Evolutionary conservation across 2,113 vertebrate genomes (phyloP).

Genomic region (Desmodus rotundus): DNA sequence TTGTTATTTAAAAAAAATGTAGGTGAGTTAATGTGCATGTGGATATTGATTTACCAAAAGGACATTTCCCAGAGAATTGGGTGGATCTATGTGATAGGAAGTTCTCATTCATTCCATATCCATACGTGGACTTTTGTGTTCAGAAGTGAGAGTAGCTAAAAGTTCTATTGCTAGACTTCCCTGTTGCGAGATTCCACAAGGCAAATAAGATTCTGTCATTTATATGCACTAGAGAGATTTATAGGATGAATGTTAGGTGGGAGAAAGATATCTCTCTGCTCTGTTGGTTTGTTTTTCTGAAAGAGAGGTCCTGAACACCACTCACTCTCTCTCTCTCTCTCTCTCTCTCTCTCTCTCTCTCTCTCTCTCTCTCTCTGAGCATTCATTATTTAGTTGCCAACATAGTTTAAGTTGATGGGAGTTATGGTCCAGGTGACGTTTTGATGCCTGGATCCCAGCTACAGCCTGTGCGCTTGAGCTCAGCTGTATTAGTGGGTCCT

Average conservation of each 20-base stretch:
- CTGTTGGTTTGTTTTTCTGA: not conserved
- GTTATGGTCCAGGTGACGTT: not conserved
- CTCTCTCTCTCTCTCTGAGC: not conserved
- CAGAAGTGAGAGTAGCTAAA: not conserved
- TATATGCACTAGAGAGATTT: not conserved
- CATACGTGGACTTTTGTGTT: not conserved
- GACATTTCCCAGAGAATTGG: not conserved
- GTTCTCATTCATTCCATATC: not conserved
- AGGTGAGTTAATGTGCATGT: not conserved
- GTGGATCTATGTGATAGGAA: not conserved
- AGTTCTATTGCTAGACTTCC: not conserved
- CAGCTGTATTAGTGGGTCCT: no score
- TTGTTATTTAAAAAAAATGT: not conserved
- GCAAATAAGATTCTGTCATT: not conserved
- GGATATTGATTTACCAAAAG: not conserved
- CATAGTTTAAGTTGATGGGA: not conserved
- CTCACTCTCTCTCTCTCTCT: no score
- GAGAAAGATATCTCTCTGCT: not conserved
- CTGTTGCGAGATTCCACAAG: not conserved
- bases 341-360: no score
- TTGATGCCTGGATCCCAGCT: not conserved
- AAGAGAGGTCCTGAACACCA: no score
- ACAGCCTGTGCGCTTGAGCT: not conserved
- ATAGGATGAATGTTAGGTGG: not conserved
- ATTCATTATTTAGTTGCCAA: not conserved